Conservation (phyloP, 2,797 vertebrate species). For the Macrochelys suwanniensis region DNA sequence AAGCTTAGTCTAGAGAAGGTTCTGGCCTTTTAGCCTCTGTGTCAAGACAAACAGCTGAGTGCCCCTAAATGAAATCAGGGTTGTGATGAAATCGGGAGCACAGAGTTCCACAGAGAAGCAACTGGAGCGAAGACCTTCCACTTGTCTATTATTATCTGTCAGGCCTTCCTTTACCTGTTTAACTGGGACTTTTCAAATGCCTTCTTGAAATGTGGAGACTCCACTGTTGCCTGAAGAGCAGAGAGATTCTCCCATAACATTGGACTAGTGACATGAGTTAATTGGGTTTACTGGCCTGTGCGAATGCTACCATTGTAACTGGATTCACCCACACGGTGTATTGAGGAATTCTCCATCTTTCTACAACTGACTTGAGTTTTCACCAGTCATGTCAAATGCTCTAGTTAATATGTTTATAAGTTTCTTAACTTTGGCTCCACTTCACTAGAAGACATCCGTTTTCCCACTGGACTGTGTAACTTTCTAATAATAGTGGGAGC, state of each 20-base stretch:
- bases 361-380: not conserved
- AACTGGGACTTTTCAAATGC: fast-evolving
- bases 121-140: not conserved
- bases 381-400: not conserved
- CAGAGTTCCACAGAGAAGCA: not conserved
- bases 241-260: not conserved
- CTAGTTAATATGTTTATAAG: not conserved
- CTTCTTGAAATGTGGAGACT: not conserved
- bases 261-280: fast-evolving
- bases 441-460: not conserved
- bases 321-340: not conserved
- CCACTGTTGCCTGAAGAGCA: not conserved
- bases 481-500: not conserved
- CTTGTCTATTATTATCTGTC: not conserved
- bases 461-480: not conserved
- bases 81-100: not conserved
- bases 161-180: fast-evolving
- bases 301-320: not conserved
- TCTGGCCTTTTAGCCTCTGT: not conserved
- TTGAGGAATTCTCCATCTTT: not conserved
- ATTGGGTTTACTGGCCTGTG: not conserved
- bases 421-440: not conserved
- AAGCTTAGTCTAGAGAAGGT: fast-evolving
- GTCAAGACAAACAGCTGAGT: not conserved
- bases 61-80: not conserved